Base-by-base conservation (phyloP, 37 sponge, comb jelly and placozoan genomes). In the Spongilla lacustris region DNA sequence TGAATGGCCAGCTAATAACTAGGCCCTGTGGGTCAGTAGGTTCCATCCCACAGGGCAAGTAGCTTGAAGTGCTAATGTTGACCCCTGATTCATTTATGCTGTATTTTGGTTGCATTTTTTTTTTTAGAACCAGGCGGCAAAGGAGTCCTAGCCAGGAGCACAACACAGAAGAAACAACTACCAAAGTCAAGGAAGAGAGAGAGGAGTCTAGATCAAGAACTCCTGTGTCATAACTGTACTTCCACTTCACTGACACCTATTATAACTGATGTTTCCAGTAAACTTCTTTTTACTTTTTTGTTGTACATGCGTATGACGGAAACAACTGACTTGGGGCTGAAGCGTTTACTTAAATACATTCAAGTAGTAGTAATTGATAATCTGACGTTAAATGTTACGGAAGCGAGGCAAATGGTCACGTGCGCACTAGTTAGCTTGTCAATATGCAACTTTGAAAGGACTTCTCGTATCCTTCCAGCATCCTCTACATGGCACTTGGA, bases 181-280 rank as follows among this genome's bases (percentile, higher is more conserved):
- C 12, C 69, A 80, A 79, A 85, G 78, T 32, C 38, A 80, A 28
- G 28, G 71, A 13, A 77, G 58, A 49, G 82, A 75, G 32, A 66
- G 67, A 32, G 66, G 68, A 21, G 22, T 85, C 86, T 30, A 85
- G 49, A 78, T 85, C 86, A 69, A 78, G 72, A 85, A 85, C 86
- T 49, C 86, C 86, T 58, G 58, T 58, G 58, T 58, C 58, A 1
- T 58, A 58, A 17, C 58, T 58, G 12, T 58, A 58, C 58, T 58
- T 58, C 58, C 14, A 58, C 58, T 14, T 58, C 58, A 58, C 19
- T 58, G 58, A 17, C 58, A 58, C 58, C 58, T 58, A 17, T 58
- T 58, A 58, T 58, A 58, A 58, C 58, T 58, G 58, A 58, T 17
- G 14, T 58, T 58, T 58, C 58, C 58, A 6, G 1, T 58, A 58